Percentiles rank a stretch among this genome's conserved stretches.
These are phyloP conservation scores for Trematomus bernacchii DNA, from an alignment of 2,797 vertebrate genomes.

Conservation along the genomic window DNA sequence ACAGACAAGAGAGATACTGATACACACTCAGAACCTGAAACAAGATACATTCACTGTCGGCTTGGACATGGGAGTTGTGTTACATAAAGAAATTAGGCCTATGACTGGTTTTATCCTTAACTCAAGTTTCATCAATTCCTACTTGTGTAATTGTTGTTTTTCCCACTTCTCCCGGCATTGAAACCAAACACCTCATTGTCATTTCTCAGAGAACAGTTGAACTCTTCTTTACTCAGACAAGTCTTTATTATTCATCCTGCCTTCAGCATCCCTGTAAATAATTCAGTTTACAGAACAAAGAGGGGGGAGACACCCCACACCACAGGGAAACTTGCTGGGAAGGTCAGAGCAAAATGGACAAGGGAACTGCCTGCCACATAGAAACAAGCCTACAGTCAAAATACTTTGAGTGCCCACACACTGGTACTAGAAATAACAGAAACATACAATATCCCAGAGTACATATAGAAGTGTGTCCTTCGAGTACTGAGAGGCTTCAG, in stretches of 20 bases:
- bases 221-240: conserved; percentile 15
- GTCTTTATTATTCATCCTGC: conserved; percentile 53
- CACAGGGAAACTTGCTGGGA: conserved; percentile 5
- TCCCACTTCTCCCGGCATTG: not conserved
- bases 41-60: too few species aligned
- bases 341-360: not conserved
- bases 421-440: not conserved
- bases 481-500: conserved; percentile 1
- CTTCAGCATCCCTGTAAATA: conserved; percentile 57
- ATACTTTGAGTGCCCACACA: not conserved
- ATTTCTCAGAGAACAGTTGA: conserved; percentile 14
- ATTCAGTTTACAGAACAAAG: conserved; percentile 45
- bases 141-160: not conserved
- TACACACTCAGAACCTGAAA: too few species aligned
- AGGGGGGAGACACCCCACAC: not conserved
- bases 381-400: conserved; percentile 2
- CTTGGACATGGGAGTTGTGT: not conserved
- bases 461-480: not conserved
- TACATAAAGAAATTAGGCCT: not conserved
- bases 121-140: not conserved
- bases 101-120: not conserved
- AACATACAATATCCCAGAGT: not conserved
- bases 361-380: not conserved
- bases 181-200: conserved; percentile 12
- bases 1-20: too few species aligned